These are phyloP conservation scores for Channa maculata DNA, from an alignment of 2,113 vertebrate species.

Conservation along the genomic window DNA sequence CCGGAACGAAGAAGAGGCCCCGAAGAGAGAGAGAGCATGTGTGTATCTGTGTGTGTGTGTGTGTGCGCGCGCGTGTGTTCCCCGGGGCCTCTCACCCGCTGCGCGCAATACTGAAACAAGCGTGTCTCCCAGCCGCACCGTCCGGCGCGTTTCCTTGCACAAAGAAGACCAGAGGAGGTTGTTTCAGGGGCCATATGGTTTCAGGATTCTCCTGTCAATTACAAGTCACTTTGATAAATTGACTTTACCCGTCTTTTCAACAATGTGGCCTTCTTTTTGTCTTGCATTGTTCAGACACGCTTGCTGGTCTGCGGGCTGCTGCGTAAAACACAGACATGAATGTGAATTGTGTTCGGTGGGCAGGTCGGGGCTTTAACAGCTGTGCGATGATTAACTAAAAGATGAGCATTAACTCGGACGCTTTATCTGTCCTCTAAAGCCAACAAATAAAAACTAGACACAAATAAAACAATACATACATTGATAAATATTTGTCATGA, in stretches of 20 bases:
- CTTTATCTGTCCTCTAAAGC: constrained; percentile 71
- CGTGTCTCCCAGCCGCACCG: constrained; percentile 72
- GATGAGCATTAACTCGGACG: constrained; percentile 76
- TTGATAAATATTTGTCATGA: no score
- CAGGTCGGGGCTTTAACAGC: constrained; percentile 21
- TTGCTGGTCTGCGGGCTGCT: constrained; percentile 58
- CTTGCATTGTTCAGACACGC: constrained; percentile 86
- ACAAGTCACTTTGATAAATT: constrained; percentile 97
- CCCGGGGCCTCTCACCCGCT: constrained; percentile 90
- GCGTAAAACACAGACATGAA: constrained; percentile 92
- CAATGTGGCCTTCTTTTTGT: constrained; percentile 81
- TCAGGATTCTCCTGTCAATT: constrained; percentile 94
- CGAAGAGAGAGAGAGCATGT: background rate
- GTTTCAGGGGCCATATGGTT: constrained; percentile 85
- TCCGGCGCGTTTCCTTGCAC: constrained; percentile 69
- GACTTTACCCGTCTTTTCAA: constrained; percentile 89
- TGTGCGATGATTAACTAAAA: constrained; percentile 80
- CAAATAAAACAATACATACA: no score
- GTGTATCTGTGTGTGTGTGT: constrained; percentile 52
- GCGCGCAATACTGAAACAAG: constrained; percentile 91
- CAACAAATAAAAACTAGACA: no score
- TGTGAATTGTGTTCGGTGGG: constrained; percentile 85
- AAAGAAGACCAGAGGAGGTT: constrained; percentile 44
- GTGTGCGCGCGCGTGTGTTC: constrained; percentile 88
- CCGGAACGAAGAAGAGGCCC: constrained; percentile 58